Evolutionary conservation across 2,113 vertebrate genomes (phyloP), one percentile per base, ranked within the genome.

Genomic region (Daubentonia madagascariensis): DNA sequence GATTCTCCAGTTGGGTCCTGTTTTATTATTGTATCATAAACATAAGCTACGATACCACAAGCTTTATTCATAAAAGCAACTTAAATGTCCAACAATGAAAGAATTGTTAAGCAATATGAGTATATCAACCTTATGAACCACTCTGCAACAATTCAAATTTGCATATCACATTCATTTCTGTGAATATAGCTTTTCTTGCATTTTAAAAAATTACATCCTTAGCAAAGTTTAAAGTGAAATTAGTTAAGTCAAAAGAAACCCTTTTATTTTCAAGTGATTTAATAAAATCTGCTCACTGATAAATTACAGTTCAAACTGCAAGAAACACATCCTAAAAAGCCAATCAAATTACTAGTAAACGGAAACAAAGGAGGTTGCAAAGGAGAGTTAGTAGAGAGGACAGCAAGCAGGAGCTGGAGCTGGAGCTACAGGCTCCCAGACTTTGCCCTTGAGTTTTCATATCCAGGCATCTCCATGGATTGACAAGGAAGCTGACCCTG

Each of bases 191-290:
- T 89, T 91, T 75, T 79, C 67, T 80, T 79, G 35, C 8, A 81
- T 63, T 79, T 89, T 79, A 4, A 87, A 78, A 87, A 78, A 73
- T 35, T 83, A 94, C 1, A 80, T 45, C 23, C 25, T 84, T 45
- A 72, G 59, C 23, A 43, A 96, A 96, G 23, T 93, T 76, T 76
- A 85, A 96, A 80, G 35, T 93, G 28, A 6, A 88, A 89, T 94
- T 78, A 95, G n/a, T 43, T 76, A 79, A 88, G 3, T 85, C 23
- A 93, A 93, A 78, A 93, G 16, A 43, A 91, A 95, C 73, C 0
- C 3, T 90, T 90, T 89, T 94, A 70, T 83, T 96, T 89, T 89
- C 81, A 30, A 67, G 25, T 40, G 9, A 20, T 32, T 43, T 78
- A 92, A 65, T 65, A 87, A 96, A 85, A 37, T 3, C 43, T 85